A percentile compares a stretch with the other conserved stretches of the same genome.
Evolutionary conservation across 1,140 invertebrate genomes (phyloP).

Genomic region (Tetramorium parvispinum): DNA sequence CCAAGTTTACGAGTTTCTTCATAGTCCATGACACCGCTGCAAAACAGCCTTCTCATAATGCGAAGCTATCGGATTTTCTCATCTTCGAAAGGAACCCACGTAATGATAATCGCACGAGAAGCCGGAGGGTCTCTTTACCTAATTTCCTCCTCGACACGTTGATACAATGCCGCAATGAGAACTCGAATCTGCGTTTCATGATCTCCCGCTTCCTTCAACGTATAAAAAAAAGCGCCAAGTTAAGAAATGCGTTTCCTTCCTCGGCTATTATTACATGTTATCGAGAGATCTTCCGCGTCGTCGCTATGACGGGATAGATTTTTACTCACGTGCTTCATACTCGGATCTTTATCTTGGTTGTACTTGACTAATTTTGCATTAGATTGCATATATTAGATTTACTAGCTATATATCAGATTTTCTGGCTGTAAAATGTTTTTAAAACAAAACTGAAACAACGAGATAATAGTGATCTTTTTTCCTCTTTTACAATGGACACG

Average conservation of each 20-base stretch:
- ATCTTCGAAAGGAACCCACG: conserved; percentile 17
- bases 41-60: conserved; percentile 25
- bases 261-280: neutral
- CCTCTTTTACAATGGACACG: neutral
- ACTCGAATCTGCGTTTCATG: conserved; percentile 5
- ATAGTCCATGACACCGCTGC: neutral
- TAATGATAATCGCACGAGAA: conserved; percentile 31
- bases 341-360: neutral
- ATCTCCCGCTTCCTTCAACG: neutral
- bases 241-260: conserved; percentile 27
- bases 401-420: neutral
- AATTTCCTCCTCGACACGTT: conserved; percentile 32
- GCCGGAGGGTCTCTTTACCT: conserved; percentile 29
- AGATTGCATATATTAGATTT: neutral
- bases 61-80: conserved; percentile 40
- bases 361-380: neutral
- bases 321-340: neutral
- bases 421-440: too few relatives aligned
- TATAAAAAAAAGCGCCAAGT: neutral
- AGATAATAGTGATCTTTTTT: neutral
- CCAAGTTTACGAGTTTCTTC: neutral
- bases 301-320: neutral
- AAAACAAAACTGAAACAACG: too few relatives aligned
- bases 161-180: conserved; percentile 40
- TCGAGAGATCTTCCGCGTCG: conserved; percentile 20